Percentiles rank a stretch among this genome's conserved stretches.
Conservation (phyloP, 2,113 vertebrate genomes). For the Dunckerocampus dactyliophorus region DNA sequence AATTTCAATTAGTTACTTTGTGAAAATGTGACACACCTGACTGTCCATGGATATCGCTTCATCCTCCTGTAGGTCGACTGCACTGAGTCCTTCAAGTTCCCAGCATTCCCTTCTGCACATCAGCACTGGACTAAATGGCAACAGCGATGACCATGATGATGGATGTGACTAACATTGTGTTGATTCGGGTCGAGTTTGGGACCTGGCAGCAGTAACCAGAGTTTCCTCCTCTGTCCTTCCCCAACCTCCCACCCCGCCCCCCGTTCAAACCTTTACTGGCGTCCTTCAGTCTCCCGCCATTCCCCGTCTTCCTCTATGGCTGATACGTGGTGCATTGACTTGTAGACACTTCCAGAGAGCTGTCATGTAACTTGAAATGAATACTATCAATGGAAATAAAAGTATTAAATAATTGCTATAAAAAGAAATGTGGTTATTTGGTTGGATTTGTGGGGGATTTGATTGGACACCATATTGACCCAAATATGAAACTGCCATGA, state of each 20-base stretch:
- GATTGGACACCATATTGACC: too few species aligned
- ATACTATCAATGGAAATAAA: constrained; percentile 71
- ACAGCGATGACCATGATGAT: constrained; percentile 29
- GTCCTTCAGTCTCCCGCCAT: constrained; percentile 42
- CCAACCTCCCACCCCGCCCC: neutral
- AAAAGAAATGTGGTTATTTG: constrained; percentile 3
- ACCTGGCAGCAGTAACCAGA: constrained; percentile 56
- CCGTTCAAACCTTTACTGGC: constrained; percentile 42
- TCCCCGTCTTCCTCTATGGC: constrained; percentile 31
- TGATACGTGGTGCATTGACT: constrained; percentile 39
- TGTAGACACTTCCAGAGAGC: constrained; percentile 56
- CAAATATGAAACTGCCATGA: too few species aligned
- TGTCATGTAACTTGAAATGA: constrained; percentile 62
- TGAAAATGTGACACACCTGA: too few species aligned
- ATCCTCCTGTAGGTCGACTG: constrained; percentile 62
- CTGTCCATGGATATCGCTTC: neutral
- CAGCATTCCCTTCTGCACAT: constrained; percentile 74
- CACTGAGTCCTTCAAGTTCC: constrained; percentile 74
- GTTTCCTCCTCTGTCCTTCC: constrained; percentile 8
- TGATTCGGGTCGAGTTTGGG: constrained; percentile 48
- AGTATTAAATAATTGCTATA: constrained; percentile 50
- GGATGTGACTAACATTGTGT: constrained; percentile 26
- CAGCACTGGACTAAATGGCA: constrained; percentile 61
- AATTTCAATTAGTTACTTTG: too few species aligned
- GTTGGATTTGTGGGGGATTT: neutral